Evolutionary conservation across 1,140 invertebrate genomes (phyloP).

Genomic region (Chionoecetes opilio): DNA sequence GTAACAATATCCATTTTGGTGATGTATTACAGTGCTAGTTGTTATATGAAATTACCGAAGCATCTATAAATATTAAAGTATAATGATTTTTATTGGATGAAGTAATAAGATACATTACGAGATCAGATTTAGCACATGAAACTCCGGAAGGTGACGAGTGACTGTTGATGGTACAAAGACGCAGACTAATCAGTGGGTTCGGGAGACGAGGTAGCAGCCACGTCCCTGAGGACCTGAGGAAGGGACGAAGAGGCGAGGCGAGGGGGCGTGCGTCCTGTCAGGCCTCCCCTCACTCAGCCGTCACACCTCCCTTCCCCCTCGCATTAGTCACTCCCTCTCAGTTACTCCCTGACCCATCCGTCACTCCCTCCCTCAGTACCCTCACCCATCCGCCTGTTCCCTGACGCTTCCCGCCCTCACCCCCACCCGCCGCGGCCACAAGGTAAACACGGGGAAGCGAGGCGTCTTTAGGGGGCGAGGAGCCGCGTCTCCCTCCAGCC

Average conservation of each 20-base stretch:
- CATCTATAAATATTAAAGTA: not conserved
- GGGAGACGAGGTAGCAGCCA: not conserved
- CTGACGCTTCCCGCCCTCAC: not conserved
- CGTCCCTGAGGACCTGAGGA: not conserved
- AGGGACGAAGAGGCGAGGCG: not conserved
- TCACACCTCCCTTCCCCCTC: conserved; percentile 2
- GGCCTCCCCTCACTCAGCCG: not conserved
- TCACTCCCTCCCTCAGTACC: conserved; percentile 1
- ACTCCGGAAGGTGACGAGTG: not conserved
- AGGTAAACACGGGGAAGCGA: conserved; percentile 14
- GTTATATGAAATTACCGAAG: not conserved
- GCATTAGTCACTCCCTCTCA: conserved; percentile 3
- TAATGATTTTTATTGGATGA: not conserved
- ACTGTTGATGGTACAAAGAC: not conserved
- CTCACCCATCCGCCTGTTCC: not conserved
- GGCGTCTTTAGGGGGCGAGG: not conserved
- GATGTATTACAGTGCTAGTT: not conserved
- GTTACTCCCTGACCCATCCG: not conserved
- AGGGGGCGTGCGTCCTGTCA: conserved; percentile 22
- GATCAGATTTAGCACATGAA: not conserved
- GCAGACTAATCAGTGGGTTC: not conserved
- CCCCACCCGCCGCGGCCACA: not conserved
- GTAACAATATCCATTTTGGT: not conserved
- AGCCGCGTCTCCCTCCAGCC: not conserved
- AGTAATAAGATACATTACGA: not conserved